phyloP scores from a whole-genome alignment of 2,113 vertebrate species.

The Poeciliopsis prolifica region DNA sequence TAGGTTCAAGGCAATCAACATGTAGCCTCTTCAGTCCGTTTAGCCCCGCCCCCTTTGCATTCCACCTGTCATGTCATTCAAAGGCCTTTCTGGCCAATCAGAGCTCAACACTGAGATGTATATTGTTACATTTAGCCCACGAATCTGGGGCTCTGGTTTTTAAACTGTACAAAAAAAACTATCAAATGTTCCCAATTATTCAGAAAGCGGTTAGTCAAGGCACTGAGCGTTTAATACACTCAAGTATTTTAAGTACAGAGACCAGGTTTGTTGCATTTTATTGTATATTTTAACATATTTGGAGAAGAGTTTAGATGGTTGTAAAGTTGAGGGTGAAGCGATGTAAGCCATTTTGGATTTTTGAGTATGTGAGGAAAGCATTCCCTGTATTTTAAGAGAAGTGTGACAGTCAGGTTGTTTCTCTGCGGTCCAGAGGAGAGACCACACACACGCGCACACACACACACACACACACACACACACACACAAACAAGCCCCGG shows the following conservation, averaged over 20 bases:
- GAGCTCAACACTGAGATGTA: conserved; percentile 67
- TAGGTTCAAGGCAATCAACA: conserved; percentile 60
- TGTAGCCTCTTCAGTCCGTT: conserved; percentile 60
- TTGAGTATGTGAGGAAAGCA: neutral
- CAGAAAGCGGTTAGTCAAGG: conserved; percentile 38
- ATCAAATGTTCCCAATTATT: conserved; percentile 48
- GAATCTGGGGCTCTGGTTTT: conserved; percentile 59
- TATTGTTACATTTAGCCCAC: conserved; percentile 61
- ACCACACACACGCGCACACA: neutral
- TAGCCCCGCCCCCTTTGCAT: neutral
- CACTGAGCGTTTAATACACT: conserved; percentile 41
- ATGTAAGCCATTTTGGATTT: conserved; percentile 10
- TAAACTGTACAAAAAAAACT: conserved; percentile 46
- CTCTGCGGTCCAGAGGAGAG: conserved; percentile 37
- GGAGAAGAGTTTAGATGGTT: conserved; percentile 28
- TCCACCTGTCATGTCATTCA: conserved; percentile 44
- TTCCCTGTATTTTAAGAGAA: conserved; percentile 7
- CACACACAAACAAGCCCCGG: conserved; percentile 23
- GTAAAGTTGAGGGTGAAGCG: conserved; percentile 22
- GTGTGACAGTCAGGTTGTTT: neutral
- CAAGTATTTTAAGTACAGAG: conserved; percentile 46
- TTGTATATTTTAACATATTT: conserved; percentile 71
- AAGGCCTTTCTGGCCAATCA: conserved; percentile 50
- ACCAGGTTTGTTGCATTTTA: conserved; percentile 62
- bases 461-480: neutral